phyloP scores from a whole-genome alignment of 2,888 invertebrate genomes.

The Calliphora vomitoria region DNA sequence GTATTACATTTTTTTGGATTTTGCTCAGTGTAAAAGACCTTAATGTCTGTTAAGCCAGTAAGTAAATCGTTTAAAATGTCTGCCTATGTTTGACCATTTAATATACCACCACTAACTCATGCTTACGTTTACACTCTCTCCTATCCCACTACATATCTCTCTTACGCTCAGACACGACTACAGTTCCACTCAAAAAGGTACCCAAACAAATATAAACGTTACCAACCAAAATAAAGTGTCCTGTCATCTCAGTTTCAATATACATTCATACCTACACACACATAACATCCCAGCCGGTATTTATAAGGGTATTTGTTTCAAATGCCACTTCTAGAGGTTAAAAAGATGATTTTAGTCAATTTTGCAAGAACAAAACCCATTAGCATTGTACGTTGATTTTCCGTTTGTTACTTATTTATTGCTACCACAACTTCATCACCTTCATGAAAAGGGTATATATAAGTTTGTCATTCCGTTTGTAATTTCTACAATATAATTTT shows the following conservation, averaged over 20 bases:
- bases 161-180: neutral
- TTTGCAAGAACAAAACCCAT: no score
- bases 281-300: no score
- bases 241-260: constrained; percentile 59
- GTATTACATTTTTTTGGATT: neutral
- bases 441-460: no score
- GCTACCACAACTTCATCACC: no score
- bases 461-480: no score
- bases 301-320: no score
- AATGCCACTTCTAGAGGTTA: no score
- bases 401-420: no score
- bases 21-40: constrained; percentile 38
- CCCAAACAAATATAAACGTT: constrained; percentile 12
- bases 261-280: neutral
- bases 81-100: constrained; percentile 60
- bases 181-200: constrained; percentile 20
- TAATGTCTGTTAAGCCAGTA: constrained; percentile 48
- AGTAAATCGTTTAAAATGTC: constrained; percentile 59
- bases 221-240: constrained; percentile 67
- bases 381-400: no score
- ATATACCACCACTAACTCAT: constrained; percentile 50
- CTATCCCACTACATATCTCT: neutral
- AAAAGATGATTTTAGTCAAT: no score
- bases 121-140: constrained; percentile 7
- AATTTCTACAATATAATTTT: no score